Percentiles rank a stretch among this genome's conserved stretches.
These are phyloP conservation scores for Protaetia brevitarsis DNA, from an alignment of 1,140 invertebrate genomes.

Conservation along the genomic window DNA sequence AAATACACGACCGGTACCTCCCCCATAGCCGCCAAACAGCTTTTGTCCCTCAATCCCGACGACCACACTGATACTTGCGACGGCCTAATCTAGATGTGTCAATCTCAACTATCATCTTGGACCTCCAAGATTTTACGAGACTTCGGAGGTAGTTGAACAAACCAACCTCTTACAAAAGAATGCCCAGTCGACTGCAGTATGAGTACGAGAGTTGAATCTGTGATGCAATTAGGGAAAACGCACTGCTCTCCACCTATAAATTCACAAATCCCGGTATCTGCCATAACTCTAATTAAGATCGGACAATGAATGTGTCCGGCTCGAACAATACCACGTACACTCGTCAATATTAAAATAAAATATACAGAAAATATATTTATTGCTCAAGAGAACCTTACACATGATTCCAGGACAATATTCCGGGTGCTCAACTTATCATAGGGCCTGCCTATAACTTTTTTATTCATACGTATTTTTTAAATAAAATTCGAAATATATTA, in stretches of 20 bases:
- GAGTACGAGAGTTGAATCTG: neutral
- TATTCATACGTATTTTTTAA: no score
- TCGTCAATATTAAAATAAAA: no score
- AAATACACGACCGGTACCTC: slow-evolving; percentile 30
- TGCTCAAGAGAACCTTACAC: no score
- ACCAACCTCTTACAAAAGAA: neutral
- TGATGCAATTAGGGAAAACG: neutral
- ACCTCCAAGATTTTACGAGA: slow-evolving; percentile 20
- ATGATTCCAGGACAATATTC: no score
- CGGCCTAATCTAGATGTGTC: slow-evolving; percentile 40
- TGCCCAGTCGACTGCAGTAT: neutral
- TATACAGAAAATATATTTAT: no score
- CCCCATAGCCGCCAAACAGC: slow-evolving; percentile 48
- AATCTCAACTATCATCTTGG: slow-evolving; percentile 34
- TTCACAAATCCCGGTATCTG: no score
- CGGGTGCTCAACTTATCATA: no score
- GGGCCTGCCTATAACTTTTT: no score
- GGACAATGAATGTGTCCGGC: no score
- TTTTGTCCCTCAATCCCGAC: slow-evolving; percentile 43
- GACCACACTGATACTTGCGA: slow-evolving; percentile 40
- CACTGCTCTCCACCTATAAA: neutral
- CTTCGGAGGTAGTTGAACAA: neutral
- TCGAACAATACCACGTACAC: no score
- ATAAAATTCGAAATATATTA: no score
- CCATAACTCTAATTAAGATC: no score